These are phyloP conservation scores for Acheta domesticus DNA, from an alignment of 2,888 invertebrate genomes.

Conservation along the genomic window DNA sequence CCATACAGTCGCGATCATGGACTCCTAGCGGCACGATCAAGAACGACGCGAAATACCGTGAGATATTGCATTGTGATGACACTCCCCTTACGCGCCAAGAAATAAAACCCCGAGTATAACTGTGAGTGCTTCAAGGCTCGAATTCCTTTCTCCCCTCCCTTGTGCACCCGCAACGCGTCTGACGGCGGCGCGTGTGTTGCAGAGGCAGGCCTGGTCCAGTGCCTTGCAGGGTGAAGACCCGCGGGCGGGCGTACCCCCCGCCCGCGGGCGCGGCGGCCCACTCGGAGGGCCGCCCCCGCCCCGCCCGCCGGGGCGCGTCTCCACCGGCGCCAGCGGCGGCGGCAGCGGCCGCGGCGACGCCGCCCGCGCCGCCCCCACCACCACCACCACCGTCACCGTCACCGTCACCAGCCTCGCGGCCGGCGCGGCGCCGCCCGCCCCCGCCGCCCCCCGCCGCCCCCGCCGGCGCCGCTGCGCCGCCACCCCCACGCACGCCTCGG, in stretches of 20 bases:
- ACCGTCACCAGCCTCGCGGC: conserved; percentile 39
- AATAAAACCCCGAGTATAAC: no score
- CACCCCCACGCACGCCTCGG: neutral
- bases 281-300: conserved; percentile 42
- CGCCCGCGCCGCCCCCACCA: neutral
- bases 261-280: conserved; percentile 40
- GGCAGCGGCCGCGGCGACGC: neutral
- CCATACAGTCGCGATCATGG: no score
- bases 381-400: conserved; percentile 33
- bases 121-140: no score
- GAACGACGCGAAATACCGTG: no score
- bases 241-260: conserved; percentile 43
- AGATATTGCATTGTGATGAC: no score
- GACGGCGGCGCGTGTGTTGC: conserved; percentile 37
- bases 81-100: no score
- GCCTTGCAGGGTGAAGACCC: conserved; percentile 46
- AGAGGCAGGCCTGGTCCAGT: conserved; percentile 45
- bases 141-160: no score
- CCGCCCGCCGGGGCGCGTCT: neutral
- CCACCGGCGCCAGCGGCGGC: neutral
- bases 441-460: neutral
- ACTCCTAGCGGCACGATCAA: no score
- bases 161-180: no score
- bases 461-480: neutral
- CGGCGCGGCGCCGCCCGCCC: neutral